These are phyloP conservation scores for Cantharis flavilabris DNA, from an alignment of 2,888 invertebrate genomes.

Conservation along the genomic window DNA sequence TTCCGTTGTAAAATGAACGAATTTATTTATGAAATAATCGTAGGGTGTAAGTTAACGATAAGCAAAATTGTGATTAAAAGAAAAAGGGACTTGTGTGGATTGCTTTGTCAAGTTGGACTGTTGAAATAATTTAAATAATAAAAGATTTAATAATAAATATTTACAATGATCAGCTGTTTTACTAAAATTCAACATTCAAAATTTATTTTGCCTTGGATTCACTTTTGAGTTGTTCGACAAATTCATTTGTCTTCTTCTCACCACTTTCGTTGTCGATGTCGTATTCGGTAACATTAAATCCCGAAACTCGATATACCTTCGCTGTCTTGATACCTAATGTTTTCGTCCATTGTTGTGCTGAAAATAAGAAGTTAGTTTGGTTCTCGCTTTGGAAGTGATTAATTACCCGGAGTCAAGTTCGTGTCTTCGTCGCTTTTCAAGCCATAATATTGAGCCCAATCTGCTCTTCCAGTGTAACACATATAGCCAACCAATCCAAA, in stretches of 20 bases:
- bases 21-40: neutral
- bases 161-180: neutral
- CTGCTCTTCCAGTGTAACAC: conserved; percentile 63
- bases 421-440: conserved; percentile 65
- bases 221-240: neutral
- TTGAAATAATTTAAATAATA: neutral
- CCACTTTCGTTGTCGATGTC: conserved; percentile 38
- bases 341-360: conserved; percentile 63
- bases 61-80: neutral
- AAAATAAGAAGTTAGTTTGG: conserved; percentile 64
- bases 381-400: conserved; percentile 66
- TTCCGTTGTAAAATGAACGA: neutral
- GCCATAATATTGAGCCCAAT: conserved; percentile 72
- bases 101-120: neutral
- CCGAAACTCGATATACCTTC: conserved; percentile 60
- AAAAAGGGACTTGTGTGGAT: neutral
- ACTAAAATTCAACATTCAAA: no score
- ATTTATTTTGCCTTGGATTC: neutral
- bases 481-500: conserved; percentile 68
- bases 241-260: neutral
- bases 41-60: neutral
- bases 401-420: conserved; percentile 61
- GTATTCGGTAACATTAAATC: conserved; percentile 52
- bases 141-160: neutral
- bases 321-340: conserved; percentile 63